phyloP scores from a whole-genome alignment of 2,113 vertebrate genomes.

The Dasyprocta punctata region DNA sequence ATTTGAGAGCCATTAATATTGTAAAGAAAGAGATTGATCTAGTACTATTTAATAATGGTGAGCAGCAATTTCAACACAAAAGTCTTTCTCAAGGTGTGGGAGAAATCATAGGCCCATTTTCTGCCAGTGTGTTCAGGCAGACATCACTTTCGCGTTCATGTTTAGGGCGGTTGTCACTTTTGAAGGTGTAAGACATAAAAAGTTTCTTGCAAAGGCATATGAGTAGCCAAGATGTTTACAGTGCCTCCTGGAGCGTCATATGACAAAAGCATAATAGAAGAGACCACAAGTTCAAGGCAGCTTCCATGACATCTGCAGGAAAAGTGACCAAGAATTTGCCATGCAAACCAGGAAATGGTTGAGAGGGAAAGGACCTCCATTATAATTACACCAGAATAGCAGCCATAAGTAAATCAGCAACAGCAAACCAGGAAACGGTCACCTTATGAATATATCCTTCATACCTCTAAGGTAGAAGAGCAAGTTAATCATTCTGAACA shows the following conservation, averaged over 20 bases:
- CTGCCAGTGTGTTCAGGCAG: neutral
- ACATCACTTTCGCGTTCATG: neutral
- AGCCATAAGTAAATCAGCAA: neutral
- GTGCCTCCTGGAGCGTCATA: neutral
- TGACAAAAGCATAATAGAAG: neutral
- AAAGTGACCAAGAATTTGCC: slow-evolving; percentile 20
- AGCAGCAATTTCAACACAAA: slow-evolving; percentile 39
- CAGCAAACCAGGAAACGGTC: neutral
- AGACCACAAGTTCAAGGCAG: neutral
- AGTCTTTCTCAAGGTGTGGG: slow-evolving; percentile 31
- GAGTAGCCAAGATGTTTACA: neutral
- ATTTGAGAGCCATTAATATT: slow-evolving; percentile 27
- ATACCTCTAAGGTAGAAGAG: neutral
- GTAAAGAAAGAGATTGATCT: slow-evolving; percentile 52
- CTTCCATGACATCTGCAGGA: neutral
- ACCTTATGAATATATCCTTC: neutral
- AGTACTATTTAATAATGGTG: slow-evolving; percentile 31
- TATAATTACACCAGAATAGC: neutral
- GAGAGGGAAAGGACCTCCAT: neutral
- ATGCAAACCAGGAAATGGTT: neutral
- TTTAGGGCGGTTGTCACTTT: neutral
- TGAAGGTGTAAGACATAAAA: neutral
- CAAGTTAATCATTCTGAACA: neutral
- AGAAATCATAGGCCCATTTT: neutral
- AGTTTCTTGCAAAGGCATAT: neutral